Evolutionary conservation across 1,140 invertebrate genomes (phyloP).

Genomic region (fruit fly (Drosophila melanogaster)): Release_6_plus_ISO1_MT NT_033779.5:5700001-5700500

Average conservation of each 20-base stretch:
- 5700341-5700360: slow-evolving; percentile 61
- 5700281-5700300: slow-evolving; percentile 9
- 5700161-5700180: slow-evolving; percentile 49
- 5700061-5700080: slow-evolving; percentile 4
- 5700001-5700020: slow-evolving; percentile 42
- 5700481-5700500: too few relatives aligned
- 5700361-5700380: slow-evolving; percentile 32
- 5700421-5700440: slow-evolving; percentile 39
- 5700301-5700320: slow-evolving; percentile 25
- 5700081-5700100: slow-evolving; percentile 55
- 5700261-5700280: slow-evolving; percentile 68
- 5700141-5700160: slow-evolving; percentile 55
- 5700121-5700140: slow-evolving; percentile 66
- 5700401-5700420: slow-evolving; percentile 19
- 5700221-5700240: slow-evolving; percentile 62
- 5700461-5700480: not conserved
- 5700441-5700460: slow-evolving; percentile 22
- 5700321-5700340: slow-evolving; percentile 74
- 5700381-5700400: slow-evolving; percentile 47
- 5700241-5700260: slow-evolving; percentile 40
- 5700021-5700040: slow-evolving; percentile 38
- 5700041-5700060: slow-evolving; percentile 18
- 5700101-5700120: slow-evolving; percentile 81
- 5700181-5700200: slow-evolving; percentile 5
- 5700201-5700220: not conserved